phyloP scores from a whole-genome alignment of 23 tunicate genomes.

The Halocynthia roretzi region DNA sequence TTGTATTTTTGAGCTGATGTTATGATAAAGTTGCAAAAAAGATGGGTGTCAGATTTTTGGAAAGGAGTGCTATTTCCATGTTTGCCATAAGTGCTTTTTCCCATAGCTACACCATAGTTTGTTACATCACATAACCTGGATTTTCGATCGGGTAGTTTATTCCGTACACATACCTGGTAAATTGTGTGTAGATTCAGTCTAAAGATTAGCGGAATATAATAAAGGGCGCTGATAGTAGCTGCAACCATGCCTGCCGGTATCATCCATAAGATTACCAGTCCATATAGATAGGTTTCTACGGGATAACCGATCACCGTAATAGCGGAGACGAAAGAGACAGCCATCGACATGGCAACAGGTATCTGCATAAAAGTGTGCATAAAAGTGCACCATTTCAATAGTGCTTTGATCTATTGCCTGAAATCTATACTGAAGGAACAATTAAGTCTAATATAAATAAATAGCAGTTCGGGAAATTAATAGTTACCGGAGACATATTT shows the following conservation, averaged over 20 bases:
- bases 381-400: background rate
- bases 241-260: slow-evolving; percentile 4
- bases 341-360: slow-evolving; percentile 47
- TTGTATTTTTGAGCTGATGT: too few relatives aligned
- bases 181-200: slow-evolving; percentile 21
- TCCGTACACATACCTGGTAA: slow-evolving; percentile 30
- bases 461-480: background rate
- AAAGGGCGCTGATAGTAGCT: slow-evolving; percentile 8
- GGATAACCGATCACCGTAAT: slow-evolving; percentile 51
- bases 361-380: slow-evolving; percentile 2
- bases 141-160: too few relatives aligned
- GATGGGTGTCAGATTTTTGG: too few relatives aligned
- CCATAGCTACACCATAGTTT: too few relatives aligned
- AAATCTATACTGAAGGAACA: too few relatives aligned
- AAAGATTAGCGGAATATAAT: slow-evolving; percentile 34
- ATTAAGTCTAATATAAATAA: too few relatives aligned
- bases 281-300: slow-evolving; percentile 31
- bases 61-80: too few relatives aligned
- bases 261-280: slow-evolving; percentile 27
- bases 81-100: too few relatives aligned
- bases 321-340: slow-evolving; percentile 48
- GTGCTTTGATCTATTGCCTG: too few relatives aligned
- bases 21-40: too few relatives aligned
- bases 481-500: slow-evolving; percentile 1
- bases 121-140: too few relatives aligned